Percentiles rank a stretch among this genome's conserved stretches.
phyloP scores from a whole-genome alignment of 2,797 vertebrate genomes.

The Tragopan temminckii region DNA sequence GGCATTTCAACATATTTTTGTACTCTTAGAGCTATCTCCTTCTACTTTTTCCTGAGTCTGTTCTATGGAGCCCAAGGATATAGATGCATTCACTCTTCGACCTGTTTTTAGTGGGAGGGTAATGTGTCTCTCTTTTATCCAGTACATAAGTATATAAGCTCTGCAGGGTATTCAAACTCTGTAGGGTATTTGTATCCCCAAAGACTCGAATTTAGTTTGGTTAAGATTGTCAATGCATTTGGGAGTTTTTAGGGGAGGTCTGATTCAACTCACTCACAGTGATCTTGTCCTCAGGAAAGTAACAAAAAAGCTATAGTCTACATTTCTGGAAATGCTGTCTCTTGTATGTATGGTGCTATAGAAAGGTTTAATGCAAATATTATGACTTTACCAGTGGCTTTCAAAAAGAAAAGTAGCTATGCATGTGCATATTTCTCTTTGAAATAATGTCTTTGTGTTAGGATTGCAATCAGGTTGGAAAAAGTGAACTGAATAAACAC shows the following conservation, averaged over 20 bases:
- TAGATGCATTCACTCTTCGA: not conserved
- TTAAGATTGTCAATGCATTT: not conserved
- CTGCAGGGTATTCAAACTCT: not conserved
- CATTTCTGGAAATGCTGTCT: not conserved
- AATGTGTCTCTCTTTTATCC: not conserved
- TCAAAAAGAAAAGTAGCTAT: not conserved
- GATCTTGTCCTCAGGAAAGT: not conserved
- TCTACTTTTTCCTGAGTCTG: not conserved
- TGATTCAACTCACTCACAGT: not conserved
- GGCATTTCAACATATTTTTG: not conserved
- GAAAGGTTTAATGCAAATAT: not conserved
- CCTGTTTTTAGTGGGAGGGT: not conserved
- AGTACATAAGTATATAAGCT: not conserved
- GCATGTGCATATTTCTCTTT: not conserved
- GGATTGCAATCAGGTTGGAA: not conserved
- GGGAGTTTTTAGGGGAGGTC: not conserved
- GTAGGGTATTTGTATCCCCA: not conserved
- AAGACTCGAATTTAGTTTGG: not conserved
- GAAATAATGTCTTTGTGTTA: not conserved
- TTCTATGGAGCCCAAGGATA: not conserved
- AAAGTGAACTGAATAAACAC: not conserved
- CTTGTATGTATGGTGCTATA: not conserved
- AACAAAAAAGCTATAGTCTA: not conserved
- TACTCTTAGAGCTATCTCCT: not conserved
- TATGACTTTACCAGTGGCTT: not conserved